phyloP scores from a whole-genome alignment of 2,888 invertebrate genomes.

The Cephus runcator region DNA sequence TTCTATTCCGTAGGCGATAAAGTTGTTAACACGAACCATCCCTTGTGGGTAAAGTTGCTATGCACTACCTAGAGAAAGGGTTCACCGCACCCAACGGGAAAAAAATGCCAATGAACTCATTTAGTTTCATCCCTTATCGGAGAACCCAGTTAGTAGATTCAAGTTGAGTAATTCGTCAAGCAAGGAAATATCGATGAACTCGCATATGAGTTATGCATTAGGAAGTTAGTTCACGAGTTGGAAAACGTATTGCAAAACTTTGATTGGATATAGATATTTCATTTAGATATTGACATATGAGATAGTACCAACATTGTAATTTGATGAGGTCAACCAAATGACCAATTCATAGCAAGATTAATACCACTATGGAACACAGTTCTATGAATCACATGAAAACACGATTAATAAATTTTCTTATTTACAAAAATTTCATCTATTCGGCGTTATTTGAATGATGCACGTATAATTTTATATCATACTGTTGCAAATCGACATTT shows the following conservation, averaged over 20 bases:
- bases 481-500: too few species aligned
- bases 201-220: background rate
- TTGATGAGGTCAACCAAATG: background rate
- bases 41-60: background rate
- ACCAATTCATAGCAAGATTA: background rate
- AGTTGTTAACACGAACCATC: background rate
- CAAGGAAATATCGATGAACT: background rate
- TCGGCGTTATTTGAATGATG: too few species aligned
- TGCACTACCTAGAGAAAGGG: background rate
- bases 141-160: background rate
- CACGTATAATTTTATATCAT: too few species aligned
- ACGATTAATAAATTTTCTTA: too few species aligned
- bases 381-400: too few species aligned
- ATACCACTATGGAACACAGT: background rate
- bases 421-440: too few species aligned
- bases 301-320: background rate
- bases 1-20: background rate
- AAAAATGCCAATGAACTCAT: background rate
- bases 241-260: constrained; percentile 29
- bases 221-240: background rate
- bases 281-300: constrained; percentile 28
- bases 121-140: background rate
- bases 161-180: background rate
- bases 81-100: background rate
- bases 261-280: constrained; percentile 34